phyloP scores from a whole-genome alignment of 2,797 vertebrate species.

The Austrolebias charrua region DNA sequence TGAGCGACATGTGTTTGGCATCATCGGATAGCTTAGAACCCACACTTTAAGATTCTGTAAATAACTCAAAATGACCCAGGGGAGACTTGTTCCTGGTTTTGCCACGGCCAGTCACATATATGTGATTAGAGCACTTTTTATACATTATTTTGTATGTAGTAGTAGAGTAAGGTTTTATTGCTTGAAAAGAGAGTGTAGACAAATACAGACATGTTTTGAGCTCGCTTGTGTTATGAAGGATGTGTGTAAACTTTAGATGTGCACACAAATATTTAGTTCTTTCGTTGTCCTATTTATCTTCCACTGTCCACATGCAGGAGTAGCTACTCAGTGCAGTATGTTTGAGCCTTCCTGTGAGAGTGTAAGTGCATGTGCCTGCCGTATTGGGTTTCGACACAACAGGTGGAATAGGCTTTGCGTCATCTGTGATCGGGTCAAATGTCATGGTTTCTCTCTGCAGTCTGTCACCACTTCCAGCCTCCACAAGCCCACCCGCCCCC shows the following conservation, averaged over 20 bases:
- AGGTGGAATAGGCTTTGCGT: constrained; percentile 72
- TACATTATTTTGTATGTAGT: constrained; percentile 2
- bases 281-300: background rate
- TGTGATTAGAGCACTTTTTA: constrained; percentile 2
- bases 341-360: constrained; percentile 13
- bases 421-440: constrained; percentile 65
- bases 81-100: too few relatives aligned
- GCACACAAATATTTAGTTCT: constrained; percentile 6
- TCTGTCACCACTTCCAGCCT: constrained; percentile 38
- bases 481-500: constrained; percentile 4
- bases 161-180: constrained; percentile 15
- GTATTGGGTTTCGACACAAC: constrained; percentile 74
- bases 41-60: too few relatives aligned
- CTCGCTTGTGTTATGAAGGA: constrained; percentile 37
- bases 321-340: constrained; percentile 10
- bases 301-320: constrained; percentile 24
- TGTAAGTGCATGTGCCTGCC: constrained; percentile 17
- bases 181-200: constrained; percentile 46
- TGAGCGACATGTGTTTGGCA: too few relatives aligned
- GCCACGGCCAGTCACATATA: too few relatives aligned
- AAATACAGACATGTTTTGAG: constrained; percentile 40
- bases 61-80: too few relatives aligned
- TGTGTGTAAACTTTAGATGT: constrained; percentile 26
- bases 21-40: too few relatives aligned
- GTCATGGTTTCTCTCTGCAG: constrained; percentile 55